Evolutionary conservation across 2,797 vertebrate genomes (phyloP), one percentile per base, ranked within the genome.

Genomic region (Lateolabrax maculatus): DNA sequence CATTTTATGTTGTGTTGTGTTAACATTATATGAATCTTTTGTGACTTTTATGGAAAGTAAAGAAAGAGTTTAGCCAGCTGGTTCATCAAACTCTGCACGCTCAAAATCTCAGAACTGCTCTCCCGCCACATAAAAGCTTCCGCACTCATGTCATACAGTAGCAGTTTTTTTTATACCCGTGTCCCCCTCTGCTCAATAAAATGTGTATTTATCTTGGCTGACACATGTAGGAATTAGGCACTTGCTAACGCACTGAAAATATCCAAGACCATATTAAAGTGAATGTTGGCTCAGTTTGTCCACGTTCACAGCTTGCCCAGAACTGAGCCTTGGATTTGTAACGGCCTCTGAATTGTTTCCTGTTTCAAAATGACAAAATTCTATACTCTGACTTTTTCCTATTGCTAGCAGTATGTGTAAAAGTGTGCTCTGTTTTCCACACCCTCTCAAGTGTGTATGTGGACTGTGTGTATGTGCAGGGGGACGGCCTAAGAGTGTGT

Each of bases 341-440:
- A 48, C 11, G 15, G 29, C 7, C 4, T 31, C 25, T 41, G 19
- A 56, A 65, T 34, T 66, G 46, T 79, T 71, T 75, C 57, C 44
- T 55, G 52, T 71, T 66, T 52, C 39, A 72, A 58, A 68, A 66
- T 69, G 25, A 57, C 13, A 55, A 46, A 29, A 75, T 60, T 36
- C 3, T 27, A 9, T n/a, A 41, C 8, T 29, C 31, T 41, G 15
- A 9, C 18, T 10, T 57, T 64, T 62, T 43, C 1, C 3, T 53
- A 53, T 53, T 37, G 15, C n/a, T 18, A 10, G n/a, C 31, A 65
- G 18, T 36, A 11, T 51, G 29, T 71, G 37, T 60, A 27, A 61
- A 29, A 41, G 48, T 62, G 63, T 21, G 31, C 23, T 10, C 27
- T 60, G 44, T 34, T 19, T 75, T 72, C 71, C n/a, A 25, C 60